Evolutionary conservation across 37 sponge, comb jelly and placozoan species (phyloP).

Genomic region (Cladorhizidae sp.): DNA sequence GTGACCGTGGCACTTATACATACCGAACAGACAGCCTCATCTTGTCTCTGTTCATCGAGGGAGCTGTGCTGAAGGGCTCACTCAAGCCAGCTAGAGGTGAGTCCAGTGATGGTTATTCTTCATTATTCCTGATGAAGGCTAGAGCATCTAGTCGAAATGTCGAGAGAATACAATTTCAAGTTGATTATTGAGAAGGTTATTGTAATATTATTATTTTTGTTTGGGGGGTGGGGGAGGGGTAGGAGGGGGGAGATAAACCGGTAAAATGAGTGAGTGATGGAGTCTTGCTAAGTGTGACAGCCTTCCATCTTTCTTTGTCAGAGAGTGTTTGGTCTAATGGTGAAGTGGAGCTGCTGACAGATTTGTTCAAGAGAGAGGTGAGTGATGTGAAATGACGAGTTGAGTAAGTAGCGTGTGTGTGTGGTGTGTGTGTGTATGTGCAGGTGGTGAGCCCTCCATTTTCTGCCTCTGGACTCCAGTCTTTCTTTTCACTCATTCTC

Average conservation of each 20-base stretch:
- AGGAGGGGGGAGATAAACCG: background rate
- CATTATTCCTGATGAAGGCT: no score
- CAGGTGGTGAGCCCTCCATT: constrained; percentile 75
- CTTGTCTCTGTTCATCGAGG: constrained; percentile 38
- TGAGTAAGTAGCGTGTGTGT: background rate
- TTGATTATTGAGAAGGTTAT: no score
- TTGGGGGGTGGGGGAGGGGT: no score
- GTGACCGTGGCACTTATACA: constrained; percentile 49
- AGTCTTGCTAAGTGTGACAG: background rate
- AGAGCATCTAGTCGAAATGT: no score
- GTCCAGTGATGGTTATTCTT: background rate
- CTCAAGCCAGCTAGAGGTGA: constrained; percentile 39
- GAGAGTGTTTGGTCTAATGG: constrained; percentile 45
- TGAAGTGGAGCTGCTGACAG: constrained; percentile 51
- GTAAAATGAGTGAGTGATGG: background rate
- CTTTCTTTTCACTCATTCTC: constrained; percentile 52
- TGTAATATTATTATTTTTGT: no score
- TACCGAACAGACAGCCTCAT: constrained; percentile 49
- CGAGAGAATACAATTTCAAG: no score
- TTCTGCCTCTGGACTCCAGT: constrained; percentile 17
- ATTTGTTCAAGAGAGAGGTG: constrained; percentile 69
- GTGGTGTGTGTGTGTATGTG: background rate
- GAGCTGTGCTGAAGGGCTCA: constrained; percentile 9
- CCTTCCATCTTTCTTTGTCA: background rate
- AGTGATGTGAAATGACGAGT: background rate